phyloP scores from a whole-genome alignment of 2,113 vertebrate genomes.

The Rissa tridactyla region DNA sequence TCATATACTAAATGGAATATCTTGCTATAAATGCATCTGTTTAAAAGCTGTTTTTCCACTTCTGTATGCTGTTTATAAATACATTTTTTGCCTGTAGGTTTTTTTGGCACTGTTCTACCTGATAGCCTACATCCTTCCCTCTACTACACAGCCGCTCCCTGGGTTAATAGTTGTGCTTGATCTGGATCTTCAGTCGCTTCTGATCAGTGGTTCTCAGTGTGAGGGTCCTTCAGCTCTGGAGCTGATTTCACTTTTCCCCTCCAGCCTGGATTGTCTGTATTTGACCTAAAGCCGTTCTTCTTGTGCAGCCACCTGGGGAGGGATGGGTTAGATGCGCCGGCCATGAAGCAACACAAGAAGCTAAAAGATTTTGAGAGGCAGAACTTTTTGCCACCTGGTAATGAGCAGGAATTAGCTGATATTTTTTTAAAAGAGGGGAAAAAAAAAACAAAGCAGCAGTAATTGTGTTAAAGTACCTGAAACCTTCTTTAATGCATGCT shows the following conservation, averaged over 20 bases:
- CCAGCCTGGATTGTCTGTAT: not conserved
- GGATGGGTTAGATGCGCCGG: not conserved
- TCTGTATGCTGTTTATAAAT: not conserved
- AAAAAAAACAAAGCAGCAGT: not conserved
- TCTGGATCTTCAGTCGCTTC: not conserved
- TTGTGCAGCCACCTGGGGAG: not conserved
- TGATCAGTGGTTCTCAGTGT: not conserved
- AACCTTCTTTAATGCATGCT: not conserved
- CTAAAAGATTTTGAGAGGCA: not conserved
- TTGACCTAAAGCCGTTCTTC: not conserved
- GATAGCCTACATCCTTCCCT: not conserved
- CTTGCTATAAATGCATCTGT: not conserved
- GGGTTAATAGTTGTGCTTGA: not conserved
- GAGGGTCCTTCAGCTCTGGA: not conserved
- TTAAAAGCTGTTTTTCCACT: not conserved
- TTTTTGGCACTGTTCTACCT: not conserved
- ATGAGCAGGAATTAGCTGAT: not conserved
- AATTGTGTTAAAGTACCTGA: not conserved
- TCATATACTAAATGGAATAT: not conserved
- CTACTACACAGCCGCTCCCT: not conserved
- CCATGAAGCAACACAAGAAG: not conserved
- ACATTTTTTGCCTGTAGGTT: not conserved
- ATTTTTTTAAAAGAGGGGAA: not conserved
- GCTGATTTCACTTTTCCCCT: not conserved
- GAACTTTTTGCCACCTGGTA: not conserved